Percentiles rank a stretch among this genome's conserved stretches.
Conservation (phyloP, 2,888 invertebrate genomes). For the Nyleta sp. region DNA sequence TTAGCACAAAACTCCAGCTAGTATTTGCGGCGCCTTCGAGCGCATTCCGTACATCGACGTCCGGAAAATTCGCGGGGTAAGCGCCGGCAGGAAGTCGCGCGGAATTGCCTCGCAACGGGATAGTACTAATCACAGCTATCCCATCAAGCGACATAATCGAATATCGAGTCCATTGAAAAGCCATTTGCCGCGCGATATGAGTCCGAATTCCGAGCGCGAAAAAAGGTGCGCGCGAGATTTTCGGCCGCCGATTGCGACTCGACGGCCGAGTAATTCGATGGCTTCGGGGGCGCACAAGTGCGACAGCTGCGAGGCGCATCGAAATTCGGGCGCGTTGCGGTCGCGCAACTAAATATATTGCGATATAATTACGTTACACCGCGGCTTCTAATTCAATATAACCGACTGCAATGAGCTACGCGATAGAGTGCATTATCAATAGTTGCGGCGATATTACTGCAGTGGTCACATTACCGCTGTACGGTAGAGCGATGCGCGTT, state of each 20-base stretch:
- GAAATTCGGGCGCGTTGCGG: slow-evolving; percentile 26
- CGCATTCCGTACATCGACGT: slow-evolving; percentile 38
- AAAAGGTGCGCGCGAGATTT: slow-evolving; percentile 5
- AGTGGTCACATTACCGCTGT: slow-evolving; percentile 33
- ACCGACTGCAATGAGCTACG: slow-evolving; percentile 35
- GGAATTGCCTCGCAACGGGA: slow-evolving; percentile 57
- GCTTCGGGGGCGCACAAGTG: not conserved
- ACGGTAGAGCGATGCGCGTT: slow-evolving; percentile 13
- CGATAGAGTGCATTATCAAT: slow-evolving; percentile 47
- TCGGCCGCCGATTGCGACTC: slow-evolving; percentile 1
- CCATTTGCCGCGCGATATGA: slow-evolving; percentile 49
- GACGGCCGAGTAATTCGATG: too few species aligned
- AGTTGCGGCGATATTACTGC: slow-evolving; percentile 17
- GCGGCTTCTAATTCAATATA: slow-evolving; percentile 48
- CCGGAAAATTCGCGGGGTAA: slow-evolving; percentile 45
- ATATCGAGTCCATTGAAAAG: slow-evolving; percentile 60
- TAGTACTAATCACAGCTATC: slow-evolving; percentile 56
- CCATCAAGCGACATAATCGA: slow-evolving; percentile 60
- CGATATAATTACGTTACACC: slow-evolving; percentile 45
- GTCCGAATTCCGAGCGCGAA: slow-evolving; percentile 25
- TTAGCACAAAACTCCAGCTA: slow-evolving; percentile 14
- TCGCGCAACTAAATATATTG: slow-evolving; percentile 37
- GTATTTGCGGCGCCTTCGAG: slow-evolving; percentile 37
- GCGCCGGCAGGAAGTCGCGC: slow-evolving; percentile 44
- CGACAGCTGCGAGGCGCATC: not conserved